Evolutionary conservation across 2,888 invertebrate species (phyloP).

Genomic region (Pherbina coryleti): DNA sequence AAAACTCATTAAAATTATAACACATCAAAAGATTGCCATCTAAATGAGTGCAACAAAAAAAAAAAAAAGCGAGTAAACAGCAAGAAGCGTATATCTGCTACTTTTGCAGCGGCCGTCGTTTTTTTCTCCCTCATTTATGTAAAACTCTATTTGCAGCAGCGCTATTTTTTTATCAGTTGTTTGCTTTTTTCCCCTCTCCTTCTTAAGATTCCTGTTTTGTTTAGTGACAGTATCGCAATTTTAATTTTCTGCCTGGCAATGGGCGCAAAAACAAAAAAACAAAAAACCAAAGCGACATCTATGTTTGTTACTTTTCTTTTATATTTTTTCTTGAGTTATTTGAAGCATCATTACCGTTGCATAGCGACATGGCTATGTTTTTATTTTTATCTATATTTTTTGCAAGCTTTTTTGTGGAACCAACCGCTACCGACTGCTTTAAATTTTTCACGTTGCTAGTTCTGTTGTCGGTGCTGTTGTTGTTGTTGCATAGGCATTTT

Average conservation of each 20-base stretch:
- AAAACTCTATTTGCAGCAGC: not conserved
- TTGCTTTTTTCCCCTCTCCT: not conserved
- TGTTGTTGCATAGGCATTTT: too few species aligned
- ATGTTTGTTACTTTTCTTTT: not conserved
- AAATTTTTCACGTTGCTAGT: not conserved
- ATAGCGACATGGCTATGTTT: too few species aligned
- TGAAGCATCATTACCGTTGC: too few species aligned
- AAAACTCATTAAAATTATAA: conserved; percentile 39
- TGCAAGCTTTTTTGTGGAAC: too few species aligned
- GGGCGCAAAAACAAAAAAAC: not conserved
- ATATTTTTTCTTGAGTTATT: too few species aligned
- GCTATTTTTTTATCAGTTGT: not conserved
- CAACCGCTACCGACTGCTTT: too few species aligned
- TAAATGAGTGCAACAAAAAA: conserved; percentile 26
- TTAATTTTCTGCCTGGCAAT: conserved; percentile 7
- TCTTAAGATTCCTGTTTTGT: not conserved
- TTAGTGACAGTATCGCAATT: conserved; percentile 8
- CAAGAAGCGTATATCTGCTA: not conserved
- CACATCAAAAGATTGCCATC: conserved; percentile 38
- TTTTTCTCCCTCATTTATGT: conserved; percentile 9
- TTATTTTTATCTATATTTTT: too few species aligned
- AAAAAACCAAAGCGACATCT: not conserved
- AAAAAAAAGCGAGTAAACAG: not conserved
- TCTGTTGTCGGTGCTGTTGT: not conserved
- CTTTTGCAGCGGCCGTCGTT: not conserved